Percentiles rank a stretch among this genome's conserved stretches.
These are phyloP conservation scores for Neoitamus cyanurus DNA, from an alignment of 2,888 invertebrate genomes.

Conservation along the genomic window DNA sequence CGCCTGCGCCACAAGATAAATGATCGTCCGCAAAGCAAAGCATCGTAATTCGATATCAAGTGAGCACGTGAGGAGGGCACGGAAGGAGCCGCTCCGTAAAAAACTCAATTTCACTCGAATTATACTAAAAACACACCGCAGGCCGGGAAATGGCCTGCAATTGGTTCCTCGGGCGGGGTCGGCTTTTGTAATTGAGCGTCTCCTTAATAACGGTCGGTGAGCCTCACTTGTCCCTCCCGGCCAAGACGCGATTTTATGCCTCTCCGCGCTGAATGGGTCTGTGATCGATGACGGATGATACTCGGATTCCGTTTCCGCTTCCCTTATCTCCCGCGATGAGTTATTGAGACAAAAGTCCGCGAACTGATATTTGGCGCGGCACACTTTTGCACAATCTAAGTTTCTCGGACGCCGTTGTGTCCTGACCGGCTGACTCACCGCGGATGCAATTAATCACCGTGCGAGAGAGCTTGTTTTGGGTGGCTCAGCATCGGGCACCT, in stretches of 20 bases:
- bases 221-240: background rate
- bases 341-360: background rate
- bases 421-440: background rate
- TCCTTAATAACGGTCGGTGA: background rate
- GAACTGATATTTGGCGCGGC: background rate
- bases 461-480: background rate
- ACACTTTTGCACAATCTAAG: background rate
- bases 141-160: background rate
- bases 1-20: conserved; percentile 43
- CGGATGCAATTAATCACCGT: conserved; percentile 3
- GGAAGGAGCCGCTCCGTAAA: conserved; percentile 2
- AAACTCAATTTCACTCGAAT: conserved; percentile 35
- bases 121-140: conserved; percentile 13
- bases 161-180: background rate
- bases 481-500: conserved; percentile 12
- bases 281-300: background rate
- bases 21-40: conserved; percentile 17
- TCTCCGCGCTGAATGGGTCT: background rate
- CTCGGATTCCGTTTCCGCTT: background rate
- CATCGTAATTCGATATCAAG: conserved; percentile 21
- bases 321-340: background rate
- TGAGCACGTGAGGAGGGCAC: background rate
- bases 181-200: conserved; percentile 1
- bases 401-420: background rate
- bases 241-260: conserved; percentile 12